Conservation (phyloP, 2,888 invertebrate genomes). For the Pasiphila rectangulata region DNA sequence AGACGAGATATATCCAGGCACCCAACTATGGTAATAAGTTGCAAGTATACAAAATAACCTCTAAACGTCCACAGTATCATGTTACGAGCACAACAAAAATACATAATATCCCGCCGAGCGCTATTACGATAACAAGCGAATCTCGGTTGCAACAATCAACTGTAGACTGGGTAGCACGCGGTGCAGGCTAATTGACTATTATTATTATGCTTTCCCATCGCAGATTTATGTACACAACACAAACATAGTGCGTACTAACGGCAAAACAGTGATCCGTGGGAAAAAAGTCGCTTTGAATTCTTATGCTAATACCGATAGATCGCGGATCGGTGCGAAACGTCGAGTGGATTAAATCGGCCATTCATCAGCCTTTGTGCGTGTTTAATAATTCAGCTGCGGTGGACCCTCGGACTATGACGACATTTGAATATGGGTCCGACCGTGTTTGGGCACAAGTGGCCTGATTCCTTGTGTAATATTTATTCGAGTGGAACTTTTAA, state of each 20-base stretch:
- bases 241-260: constrained; percentile 42
- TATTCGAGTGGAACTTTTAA: constrained; percentile 3
- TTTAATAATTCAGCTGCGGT: constrained; percentile 64
- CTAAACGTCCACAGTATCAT: constrained; percentile 5
- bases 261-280: constrained; percentile 33
- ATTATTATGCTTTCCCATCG: constrained; percentile 35
- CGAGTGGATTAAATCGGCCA: constrained; percentile 33
- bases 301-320: constrained; percentile 69
- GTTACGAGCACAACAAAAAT: constrained; percentile 4
- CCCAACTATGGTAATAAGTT: constrained; percentile 5
- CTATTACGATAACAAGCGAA: constrained; percentile 25
- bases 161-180: constrained; percentile 22
- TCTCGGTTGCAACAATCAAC: constrained; percentile 31
- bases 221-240: constrained; percentile 34
- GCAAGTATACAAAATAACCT: constrained; percentile 5
- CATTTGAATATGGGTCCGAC: constrained; percentile 31
- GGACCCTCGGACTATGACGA: constrained; percentile 29
- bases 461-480: constrained; percentile 16
- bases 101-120: constrained; percentile 11
- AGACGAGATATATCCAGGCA: too few relatives aligned
- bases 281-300: constrained; percentile 48
- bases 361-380: constrained; percentile 57
- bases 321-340: constrained; percentile 63
- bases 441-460: constrained; percentile 16
- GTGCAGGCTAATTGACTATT: constrained; percentile 41